Evolutionary conservation across 2,113 vertebrate genomes (phyloP).

Genomic region (Otocyon megalotis): DNA sequence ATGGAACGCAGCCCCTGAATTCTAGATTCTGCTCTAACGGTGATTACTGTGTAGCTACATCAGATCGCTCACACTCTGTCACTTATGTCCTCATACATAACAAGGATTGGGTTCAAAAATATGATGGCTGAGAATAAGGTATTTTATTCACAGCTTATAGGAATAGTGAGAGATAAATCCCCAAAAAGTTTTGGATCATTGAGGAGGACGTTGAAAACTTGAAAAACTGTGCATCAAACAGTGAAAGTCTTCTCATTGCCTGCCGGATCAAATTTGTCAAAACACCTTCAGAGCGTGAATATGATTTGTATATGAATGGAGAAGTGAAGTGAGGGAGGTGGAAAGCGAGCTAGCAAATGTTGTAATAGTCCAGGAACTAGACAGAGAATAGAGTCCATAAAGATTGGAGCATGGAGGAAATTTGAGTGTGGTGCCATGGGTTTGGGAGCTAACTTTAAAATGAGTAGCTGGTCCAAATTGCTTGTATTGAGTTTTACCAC

Average conservation of each 20-base stretch:
- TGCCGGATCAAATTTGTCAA: neutral
- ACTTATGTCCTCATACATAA: neutral
- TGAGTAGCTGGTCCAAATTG: neutral
- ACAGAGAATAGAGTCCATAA: neutral
- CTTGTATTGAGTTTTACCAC: neutral
- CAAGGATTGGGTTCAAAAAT: neutral
- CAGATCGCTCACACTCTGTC: neutral
- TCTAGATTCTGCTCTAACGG: neutral
- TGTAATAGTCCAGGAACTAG: neutral
- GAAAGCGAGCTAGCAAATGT: constrained; percentile 24
- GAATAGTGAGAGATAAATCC: neutral
- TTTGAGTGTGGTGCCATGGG: neutral
- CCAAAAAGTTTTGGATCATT: neutral
- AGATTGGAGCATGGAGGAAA: neutral
- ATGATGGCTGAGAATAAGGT: neutral
- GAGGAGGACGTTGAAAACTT: neutral
- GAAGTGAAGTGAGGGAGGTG: neutral
- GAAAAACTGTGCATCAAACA: neutral
- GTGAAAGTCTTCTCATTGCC: neutral
- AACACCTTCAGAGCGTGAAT: neutral
- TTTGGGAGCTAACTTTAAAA: neutral
- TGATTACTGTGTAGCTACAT: neutral
- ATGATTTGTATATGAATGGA: neutral
- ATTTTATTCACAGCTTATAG: neutral
- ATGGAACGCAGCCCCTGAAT: neutral